These are phyloP conservation scores for Pyrrhia umbra DNA, from an alignment of 2,888 invertebrate species.

Conservation along the genomic window DNA sequence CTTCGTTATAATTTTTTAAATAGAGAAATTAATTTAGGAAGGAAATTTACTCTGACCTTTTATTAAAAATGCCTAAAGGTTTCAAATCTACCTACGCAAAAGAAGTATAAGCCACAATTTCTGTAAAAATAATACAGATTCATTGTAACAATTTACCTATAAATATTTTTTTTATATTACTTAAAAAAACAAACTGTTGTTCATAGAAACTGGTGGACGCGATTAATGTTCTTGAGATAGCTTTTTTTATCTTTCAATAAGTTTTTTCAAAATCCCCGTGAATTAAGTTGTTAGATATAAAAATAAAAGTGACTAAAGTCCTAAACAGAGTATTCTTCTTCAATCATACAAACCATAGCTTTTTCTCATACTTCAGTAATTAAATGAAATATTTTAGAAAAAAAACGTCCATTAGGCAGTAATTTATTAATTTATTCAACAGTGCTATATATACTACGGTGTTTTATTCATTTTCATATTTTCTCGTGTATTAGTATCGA, in stretches of 20 bases:
- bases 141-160: too few relatives aligned
- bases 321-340: slow-evolving; percentile 16
- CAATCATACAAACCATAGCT: slow-evolving; percentile 47
- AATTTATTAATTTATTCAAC: slow-evolving; percentile 66
- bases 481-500: slow-evolving; percentile 70
- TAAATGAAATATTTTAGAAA: slow-evolving; percentile 53
- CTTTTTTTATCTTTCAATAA: slow-evolving; percentile 24
- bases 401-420: slow-evolving; percentile 48
- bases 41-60: slow-evolving; percentile 15
- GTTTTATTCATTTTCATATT: slow-evolving; percentile 74
- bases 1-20: slow-evolving; percentile 36
- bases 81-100: slow-evolving; percentile 10
- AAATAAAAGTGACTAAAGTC: slow-evolving; percentile 25
- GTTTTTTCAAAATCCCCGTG: slow-evolving; percentile 22
- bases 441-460: slow-evolving; percentile 40
- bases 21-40: slow-evolving; percentile 38
- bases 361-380: slow-evolving; percentile 47
- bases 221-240: slow-evolving; percentile 1
- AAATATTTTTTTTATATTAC: too few relatives aligned
- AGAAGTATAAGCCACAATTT: slow-evolving; percentile 4
- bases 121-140: background rate
- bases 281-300: slow-evolving; percentile 30
- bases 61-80: slow-evolving; percentile 31
- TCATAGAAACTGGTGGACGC: background rate
- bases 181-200: too few relatives aligned